These are phyloP conservation scores for Buteo buteo DNA, from an alignment of 2,113 vertebrate species.

Conservation along the genomic window DNA sequence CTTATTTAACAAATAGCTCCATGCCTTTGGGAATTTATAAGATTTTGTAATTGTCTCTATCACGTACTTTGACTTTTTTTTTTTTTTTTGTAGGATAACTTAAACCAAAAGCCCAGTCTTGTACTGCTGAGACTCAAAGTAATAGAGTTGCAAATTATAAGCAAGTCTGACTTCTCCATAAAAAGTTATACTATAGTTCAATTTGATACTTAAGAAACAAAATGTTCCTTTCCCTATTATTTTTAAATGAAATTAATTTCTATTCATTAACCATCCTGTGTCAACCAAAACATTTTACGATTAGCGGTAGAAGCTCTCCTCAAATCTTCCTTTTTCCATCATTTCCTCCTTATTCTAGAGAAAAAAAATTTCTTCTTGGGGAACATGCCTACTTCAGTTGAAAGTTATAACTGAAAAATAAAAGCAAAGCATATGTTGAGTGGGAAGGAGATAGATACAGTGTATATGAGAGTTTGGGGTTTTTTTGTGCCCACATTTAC, in stretches of 20 bases:
- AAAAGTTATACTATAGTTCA: not conserved
- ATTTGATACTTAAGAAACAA: not conserved
- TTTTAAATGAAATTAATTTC: not conserved
- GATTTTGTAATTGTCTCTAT: not conserved
- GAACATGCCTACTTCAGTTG: not conserved
- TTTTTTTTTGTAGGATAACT: not conserved
- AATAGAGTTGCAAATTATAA: not conserved
- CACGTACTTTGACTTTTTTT: not conserved
- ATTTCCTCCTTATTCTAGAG: not conserved
- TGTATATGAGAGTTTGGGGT: not conserved
- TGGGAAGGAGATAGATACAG: not conserved
- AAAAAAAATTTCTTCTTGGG: not conserved
- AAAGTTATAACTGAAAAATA: not conserved
- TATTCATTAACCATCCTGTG: not conserved
- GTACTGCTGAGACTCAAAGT: not conserved
- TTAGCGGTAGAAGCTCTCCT: not conserved
- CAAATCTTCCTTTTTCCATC: not conserved
- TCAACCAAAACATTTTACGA: not conserved
- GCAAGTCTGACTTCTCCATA: not conserved
- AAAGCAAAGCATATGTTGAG: not conserved
- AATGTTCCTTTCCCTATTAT: not conserved
- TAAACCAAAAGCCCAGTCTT: not conserved
- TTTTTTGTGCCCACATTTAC: not conserved
- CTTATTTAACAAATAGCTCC: not conserved
- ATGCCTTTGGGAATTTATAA: not conserved